Evolutionary conservation across 2,888 invertebrate genomes (phyloP).

Genomic region (Keiferia lycopersicella): DNA sequence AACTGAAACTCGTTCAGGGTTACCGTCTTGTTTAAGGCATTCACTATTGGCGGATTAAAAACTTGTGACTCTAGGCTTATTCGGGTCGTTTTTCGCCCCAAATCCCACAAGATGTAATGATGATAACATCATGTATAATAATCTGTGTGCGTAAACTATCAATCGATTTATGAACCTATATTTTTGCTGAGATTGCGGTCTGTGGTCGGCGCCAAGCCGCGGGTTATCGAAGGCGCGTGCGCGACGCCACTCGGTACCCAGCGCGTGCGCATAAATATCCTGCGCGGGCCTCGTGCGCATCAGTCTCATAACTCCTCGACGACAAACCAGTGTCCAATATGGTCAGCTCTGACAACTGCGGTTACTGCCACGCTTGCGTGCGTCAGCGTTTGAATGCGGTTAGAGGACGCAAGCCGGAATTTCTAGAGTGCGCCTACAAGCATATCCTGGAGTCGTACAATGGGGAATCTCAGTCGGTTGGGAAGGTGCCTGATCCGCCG

Average conservation of each 20-base stretch:
- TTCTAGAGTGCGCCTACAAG: conserved; percentile 74
- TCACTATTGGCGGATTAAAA: too few species aligned
- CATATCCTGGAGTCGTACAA: conserved; percentile 74
- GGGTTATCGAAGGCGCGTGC: conserved; percentile 78
- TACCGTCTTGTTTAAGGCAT: too few species aligned
- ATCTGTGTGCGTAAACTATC: not conserved
- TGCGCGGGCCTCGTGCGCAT: conserved; percentile 44
- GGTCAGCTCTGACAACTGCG: conserved; percentile 71
- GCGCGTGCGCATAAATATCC: conserved; percentile 64
- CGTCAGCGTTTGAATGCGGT: conserved; percentile 66
- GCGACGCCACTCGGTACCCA: conserved; percentile 56
- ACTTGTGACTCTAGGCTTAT: too few species aligned
- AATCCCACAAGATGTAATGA: too few species aligned
- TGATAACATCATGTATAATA: too few species aligned
- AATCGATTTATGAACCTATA: not conserved
- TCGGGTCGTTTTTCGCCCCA: too few species aligned
- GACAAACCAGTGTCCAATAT: conserved; percentile 51
- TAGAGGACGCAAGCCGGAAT: conserved; percentile 69
- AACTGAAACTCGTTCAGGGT: too few species aligned
- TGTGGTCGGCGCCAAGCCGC: conserved; percentile 57
- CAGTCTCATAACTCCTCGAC: conserved; percentile 56
- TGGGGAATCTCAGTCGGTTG: conserved; percentile 43
- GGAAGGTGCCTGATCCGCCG: conserved; percentile 56
- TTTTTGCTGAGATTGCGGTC: not conserved
- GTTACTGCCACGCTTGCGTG: conserved; percentile 74